These are phyloP conservation scores for Nebria salina DNA, from an alignment of 2,888 invertebrate genomes.

Conservation along the genomic window DNA sequence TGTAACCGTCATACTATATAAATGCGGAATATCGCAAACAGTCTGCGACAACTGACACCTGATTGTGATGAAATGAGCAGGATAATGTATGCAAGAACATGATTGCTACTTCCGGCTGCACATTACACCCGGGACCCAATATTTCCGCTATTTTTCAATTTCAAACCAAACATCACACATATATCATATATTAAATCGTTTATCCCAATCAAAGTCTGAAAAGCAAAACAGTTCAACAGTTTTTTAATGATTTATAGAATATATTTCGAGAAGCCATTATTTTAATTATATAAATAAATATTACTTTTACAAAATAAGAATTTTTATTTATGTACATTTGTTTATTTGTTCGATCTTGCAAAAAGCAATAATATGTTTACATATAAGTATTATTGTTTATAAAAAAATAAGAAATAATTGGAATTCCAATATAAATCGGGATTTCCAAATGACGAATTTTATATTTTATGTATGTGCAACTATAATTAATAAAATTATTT, in stretches of 20 bases:
- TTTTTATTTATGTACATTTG: background rate
- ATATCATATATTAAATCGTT: no score
- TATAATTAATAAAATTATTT: background rate
- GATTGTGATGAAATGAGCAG: background rate
- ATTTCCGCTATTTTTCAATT: background rate
- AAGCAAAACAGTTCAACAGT: no score
- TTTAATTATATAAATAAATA: no score
- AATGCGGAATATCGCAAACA: background rate
- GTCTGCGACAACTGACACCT: background rate
- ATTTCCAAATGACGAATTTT: background rate
- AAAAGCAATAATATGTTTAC: background rate
- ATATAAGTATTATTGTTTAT: background rate
- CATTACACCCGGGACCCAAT: background rate
- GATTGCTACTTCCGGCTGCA: background rate
- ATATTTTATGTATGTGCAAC: background rate
- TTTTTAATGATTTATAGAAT: no score
- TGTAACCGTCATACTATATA: background rate
- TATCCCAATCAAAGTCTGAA: no score
- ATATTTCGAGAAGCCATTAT: no score
- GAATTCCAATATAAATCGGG: background rate
- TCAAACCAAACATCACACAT: background rate
- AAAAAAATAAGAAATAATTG: background rate
- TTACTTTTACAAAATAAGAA: no score
- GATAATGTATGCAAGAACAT: constrained; percentile 1
- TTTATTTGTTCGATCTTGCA: background rate